These are phyloP conservation scores for Strigops habroptila DNA, from an alignment of 2,113 vertebrate species.

Conservation along the genomic window DNA sequence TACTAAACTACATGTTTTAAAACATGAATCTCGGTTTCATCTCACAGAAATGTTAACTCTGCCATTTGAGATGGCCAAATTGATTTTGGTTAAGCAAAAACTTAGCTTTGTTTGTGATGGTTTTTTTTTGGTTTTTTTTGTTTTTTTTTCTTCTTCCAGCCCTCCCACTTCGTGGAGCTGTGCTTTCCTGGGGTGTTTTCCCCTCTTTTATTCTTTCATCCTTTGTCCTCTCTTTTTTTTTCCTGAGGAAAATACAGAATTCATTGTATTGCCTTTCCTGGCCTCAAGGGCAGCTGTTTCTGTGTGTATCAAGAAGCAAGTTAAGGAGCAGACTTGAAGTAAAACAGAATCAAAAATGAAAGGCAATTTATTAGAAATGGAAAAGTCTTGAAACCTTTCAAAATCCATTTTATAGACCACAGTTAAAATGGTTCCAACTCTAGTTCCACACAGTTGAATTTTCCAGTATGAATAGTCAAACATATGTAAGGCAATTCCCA, in stretches of 20 bases:
- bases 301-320: neutral
- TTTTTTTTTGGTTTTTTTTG: no score
- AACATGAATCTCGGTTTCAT: neutral
- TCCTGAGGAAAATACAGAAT: neutral
- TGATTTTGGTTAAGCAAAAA: neutral
- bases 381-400: slow-evolving; percentile 30
- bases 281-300: neutral
- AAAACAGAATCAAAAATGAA: slow-evolving; percentile 49
- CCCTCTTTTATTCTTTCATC: neutral
- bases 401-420: slow-evolving; percentile 16
- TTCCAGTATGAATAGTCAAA: slow-evolving; percentile 29
- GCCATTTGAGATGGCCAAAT: neutral
- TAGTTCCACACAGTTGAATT: slow-evolving; percentile 38
- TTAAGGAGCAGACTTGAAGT: neutral
- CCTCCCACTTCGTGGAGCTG: neutral
- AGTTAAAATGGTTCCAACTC: slow-evolving; percentile 19
- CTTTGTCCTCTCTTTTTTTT: neutral
- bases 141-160: neutral
- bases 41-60: neutral
- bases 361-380: slow-evolving; percentile 58
- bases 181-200: neutral
- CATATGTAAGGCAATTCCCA: neutral
- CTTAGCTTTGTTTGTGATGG: neutral
- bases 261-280: neutral
- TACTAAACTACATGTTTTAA: neutral